A percentile compares a stretch with the other conserved stretches of the same genome.
Evolutionary conservation across 2,888 invertebrate genomes (phyloP).

Genomic region (Limulus polyphemus): DNA sequence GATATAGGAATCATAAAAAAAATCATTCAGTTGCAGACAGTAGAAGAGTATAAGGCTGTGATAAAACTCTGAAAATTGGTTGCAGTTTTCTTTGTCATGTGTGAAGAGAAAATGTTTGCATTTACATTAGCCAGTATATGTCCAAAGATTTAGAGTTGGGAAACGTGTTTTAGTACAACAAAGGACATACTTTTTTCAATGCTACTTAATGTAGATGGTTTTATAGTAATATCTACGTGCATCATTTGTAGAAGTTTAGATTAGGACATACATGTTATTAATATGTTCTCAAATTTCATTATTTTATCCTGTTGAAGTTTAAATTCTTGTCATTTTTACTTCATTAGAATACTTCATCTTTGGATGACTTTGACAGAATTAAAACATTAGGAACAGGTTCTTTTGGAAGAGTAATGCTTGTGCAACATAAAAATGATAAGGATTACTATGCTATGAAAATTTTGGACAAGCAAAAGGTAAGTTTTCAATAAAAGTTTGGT

Average conservation of each 20-base stretch:
- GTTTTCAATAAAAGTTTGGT: slow-evolving; percentile 5
- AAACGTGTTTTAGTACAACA: not conserved
- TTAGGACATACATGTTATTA: too few species aligned
- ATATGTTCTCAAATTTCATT: too few species aligned
- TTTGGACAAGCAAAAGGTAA: slow-evolving; percentile 95
- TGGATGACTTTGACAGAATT: slow-evolving; percentile 97
- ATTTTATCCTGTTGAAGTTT: too few species aligned
- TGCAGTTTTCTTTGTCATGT: too few species aligned
- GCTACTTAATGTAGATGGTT: not conserved
- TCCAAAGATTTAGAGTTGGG: not conserved
- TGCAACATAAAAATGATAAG: slow-evolving; percentile 92
- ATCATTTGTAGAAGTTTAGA: too few species aligned
- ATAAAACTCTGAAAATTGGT: too few species aligned
- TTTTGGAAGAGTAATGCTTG: slow-evolving; percentile 99
- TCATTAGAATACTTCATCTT: slow-evolving; percentile 72
- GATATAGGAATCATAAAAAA: too few species aligned
- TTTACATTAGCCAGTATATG: slow-evolving; percentile 3
- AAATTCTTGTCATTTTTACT: too few species aligned
- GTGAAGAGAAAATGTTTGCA: too few species aligned
- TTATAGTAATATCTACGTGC: not conserved
- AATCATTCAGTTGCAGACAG: too few species aligned
- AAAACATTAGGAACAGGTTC: slow-evolving; percentile 98
- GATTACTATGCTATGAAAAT: slow-evolving; percentile 99
- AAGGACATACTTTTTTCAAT: not conserved
- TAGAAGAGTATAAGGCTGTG: too few species aligned